These are phyloP conservation scores for Pseudomyrmex gracilis DNA, from an alignment of 1,140 invertebrate species.

Conservation along the genomic window DNA sequence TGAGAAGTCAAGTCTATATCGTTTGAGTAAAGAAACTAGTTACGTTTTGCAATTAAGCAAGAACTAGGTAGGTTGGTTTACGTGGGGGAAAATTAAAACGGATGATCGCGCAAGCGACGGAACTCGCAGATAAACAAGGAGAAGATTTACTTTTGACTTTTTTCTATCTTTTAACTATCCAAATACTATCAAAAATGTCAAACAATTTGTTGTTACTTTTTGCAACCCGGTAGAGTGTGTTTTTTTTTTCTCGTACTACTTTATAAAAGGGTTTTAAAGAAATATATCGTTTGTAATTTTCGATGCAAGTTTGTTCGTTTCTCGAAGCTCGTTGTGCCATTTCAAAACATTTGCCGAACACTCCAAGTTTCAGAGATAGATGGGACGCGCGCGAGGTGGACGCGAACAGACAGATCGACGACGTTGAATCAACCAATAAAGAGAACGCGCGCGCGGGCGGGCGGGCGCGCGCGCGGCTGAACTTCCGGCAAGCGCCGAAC, in stretches of 20 bases:
- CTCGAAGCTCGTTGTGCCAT: neutral
- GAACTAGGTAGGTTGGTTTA: no score
- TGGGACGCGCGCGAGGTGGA: neutral
- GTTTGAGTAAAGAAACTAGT: neutral
- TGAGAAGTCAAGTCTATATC: conserved; percentile 14
- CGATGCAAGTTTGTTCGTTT: neutral
- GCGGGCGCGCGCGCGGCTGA: neutral
- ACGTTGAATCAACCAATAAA: neutral
- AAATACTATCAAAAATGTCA: no score
- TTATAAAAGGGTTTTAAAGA: no score
- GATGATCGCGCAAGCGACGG: no score
- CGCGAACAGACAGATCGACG: conserved; percentile 17
- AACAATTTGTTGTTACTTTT: no score
- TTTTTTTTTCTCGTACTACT: no score
- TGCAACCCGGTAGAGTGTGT: no score
- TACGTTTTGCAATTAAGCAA: neutral
- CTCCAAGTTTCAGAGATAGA: conserved; percentile 29
- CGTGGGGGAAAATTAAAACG: no score
- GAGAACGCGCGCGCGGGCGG: neutral
- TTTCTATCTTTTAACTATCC: no score
- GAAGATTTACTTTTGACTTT: no score
- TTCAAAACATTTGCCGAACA: conserved; percentile 49
- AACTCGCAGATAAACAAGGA: no score
- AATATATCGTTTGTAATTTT: neutral
- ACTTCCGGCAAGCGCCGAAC: neutral